Percentiles rank a stretch among this genome's conserved stretches.
Evolutionary conservation across 37 sponge, comb jelly and placozoan genomes (phyloP).

Genomic region (Hormiphora californensis): DNA sequence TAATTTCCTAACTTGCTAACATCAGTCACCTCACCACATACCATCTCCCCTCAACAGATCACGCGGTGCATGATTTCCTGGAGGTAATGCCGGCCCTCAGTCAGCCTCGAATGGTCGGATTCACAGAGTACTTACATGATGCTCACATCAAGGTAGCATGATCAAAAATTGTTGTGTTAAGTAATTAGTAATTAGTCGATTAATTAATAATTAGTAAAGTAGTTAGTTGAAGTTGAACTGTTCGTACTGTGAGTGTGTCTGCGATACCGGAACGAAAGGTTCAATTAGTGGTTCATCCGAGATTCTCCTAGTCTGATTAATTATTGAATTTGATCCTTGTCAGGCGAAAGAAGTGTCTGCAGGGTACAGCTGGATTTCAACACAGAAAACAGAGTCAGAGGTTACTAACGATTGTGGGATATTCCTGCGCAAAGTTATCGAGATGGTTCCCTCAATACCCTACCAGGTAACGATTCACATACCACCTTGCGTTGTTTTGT

Average conservation of each 20-base stretch:
- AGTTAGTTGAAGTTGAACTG: neutral
- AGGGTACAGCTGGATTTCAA: neutral
- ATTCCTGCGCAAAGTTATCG: constrained; percentile 5
- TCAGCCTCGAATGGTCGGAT: neutral
- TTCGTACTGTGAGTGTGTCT: no score
- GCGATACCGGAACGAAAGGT: no score
- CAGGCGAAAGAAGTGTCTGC: neutral
- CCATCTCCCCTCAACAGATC: neutral
- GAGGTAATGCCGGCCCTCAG: neutral
- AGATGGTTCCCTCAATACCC: constrained; percentile 7
- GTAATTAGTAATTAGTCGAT: no score
- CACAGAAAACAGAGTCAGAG: neutral
- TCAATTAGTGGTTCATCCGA: no score
- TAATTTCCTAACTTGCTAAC: no score
- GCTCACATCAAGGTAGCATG: constrained; percentile 51
- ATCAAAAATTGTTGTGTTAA: no score
- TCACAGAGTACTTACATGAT: constrained; percentile 22
- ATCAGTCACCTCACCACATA: neutral
- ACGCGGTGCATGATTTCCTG: neutral
- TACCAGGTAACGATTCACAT: no score
- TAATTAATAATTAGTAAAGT: no score
- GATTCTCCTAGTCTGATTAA: no score
- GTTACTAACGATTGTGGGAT: neutral
- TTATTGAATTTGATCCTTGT: neutral
- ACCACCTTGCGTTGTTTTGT: no score